Evolutionary conservation across 2,888 invertebrate species (phyloP).

Genomic region (Scaptodrosophila latifasciaeformis): DNA sequence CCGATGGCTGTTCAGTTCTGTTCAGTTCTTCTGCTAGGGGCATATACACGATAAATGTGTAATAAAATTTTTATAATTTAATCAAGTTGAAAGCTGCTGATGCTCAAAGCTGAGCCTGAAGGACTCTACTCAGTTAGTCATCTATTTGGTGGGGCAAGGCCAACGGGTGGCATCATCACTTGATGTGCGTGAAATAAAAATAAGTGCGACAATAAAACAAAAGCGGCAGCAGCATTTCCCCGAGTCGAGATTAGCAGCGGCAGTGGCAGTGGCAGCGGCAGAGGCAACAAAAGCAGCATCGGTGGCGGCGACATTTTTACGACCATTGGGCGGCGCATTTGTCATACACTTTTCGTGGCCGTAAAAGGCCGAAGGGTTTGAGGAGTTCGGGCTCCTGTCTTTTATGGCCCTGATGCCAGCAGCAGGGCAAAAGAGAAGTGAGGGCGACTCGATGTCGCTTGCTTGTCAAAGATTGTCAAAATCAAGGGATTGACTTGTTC

Average conservation of each 20-base stretch:
- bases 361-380: conserved; percentile 44
- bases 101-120: background rate
- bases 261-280: background rate
- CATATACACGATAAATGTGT: conserved; percentile 9
- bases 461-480: background rate
- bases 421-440: conserved; percentile 9
- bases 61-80: conserved; percentile 68
- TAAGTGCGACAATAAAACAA: conserved; percentile 63
- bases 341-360: conserved; percentile 60
- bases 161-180: conserved; percentile 19
- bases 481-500: conserved; percentile 12
- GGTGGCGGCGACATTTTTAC: conserved; percentile 35
- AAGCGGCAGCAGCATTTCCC: conserved; percentile 38
- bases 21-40: no score
- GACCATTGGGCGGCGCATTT: conserved; percentile 46
- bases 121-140: background rate
- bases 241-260: conserved; percentile 45
- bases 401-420: conserved; percentile 5
- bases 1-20: no score
- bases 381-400: conserved; percentile 14
- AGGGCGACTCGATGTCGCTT: background rate
- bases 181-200: conserved; percentile 44
- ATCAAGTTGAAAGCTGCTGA: conserved; percentile 52
- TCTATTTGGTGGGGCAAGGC: background rate
- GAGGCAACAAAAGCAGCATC: background rate